phyloP scores from a whole-genome alignment of 1,140 invertebrate genomes.

The Anagrus nilaparvatae region DNA sequence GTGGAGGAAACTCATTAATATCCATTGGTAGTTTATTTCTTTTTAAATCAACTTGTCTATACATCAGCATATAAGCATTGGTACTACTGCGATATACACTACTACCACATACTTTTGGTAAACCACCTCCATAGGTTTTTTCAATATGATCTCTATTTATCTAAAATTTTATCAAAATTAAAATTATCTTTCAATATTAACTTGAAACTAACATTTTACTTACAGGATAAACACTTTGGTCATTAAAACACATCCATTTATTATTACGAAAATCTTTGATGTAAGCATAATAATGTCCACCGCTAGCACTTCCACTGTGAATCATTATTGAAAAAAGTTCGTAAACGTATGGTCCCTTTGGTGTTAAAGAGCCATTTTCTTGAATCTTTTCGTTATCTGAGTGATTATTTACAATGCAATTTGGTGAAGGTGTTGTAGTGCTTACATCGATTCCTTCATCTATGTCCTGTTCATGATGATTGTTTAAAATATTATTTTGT shows the following conservation, averaged over 20 bases:
- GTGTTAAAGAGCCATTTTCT: constrained; percentile 28
- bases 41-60: constrained; percentile 67
- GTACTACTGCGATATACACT: constrained; percentile 71
- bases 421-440: constrained; percentile 31
- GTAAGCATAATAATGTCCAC: constrained; percentile 90
- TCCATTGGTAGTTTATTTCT: constrained; percentile 59
- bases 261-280: constrained; percentile 76
- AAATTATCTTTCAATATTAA: constrained; percentile 11
- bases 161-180: constrained; percentile 32
- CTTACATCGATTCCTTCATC: constrained; percentile 56
- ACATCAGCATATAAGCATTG: constrained; percentile 92
- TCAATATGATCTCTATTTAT: constrained; percentile 74
- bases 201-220: constrained; percentile 10
- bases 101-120: constrained; percentile 55
- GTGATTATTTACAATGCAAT: constrained; percentile 27
- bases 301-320: constrained; percentile 83
- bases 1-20: constrained; percentile 60
- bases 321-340: constrained; percentile 91
- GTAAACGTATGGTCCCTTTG: constrained; percentile 67
- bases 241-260: constrained; percentile 78
- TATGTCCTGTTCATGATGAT: constrained; percentile 36
- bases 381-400: constrained; percentile 47
- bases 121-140: constrained; percentile 78
- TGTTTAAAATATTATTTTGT: constrained; percentile 25
- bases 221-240: constrained; percentile 59